Evolutionary conservation across 2,113 vertebrate species (phyloP).

Genomic region (Labeo catla): DNA sequence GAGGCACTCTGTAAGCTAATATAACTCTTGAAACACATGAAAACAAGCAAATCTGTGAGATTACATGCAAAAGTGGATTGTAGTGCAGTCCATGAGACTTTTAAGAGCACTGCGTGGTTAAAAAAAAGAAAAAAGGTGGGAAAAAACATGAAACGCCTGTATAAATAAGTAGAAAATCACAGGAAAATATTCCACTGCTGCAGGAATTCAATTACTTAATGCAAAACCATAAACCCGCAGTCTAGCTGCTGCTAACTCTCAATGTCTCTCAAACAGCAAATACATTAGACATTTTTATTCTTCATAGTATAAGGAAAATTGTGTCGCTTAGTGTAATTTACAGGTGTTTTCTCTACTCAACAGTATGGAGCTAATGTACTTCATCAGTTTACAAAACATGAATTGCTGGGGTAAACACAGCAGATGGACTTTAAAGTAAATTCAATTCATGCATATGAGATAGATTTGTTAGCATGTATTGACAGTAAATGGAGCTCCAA

Average conservation of each 20-base stretch:
- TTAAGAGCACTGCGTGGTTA: neutral
- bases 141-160: neutral
- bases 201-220: constrained; percentile 38
- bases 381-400: neutral
- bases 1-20: constrained; percentile 10
- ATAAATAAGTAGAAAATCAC: constrained; percentile 10
- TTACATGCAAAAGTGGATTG: neutral
- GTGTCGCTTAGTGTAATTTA: neutral
- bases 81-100: neutral
- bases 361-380: neutral
- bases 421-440: constrained; percentile 4
- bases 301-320: neutral
- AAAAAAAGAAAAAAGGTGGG: neutral
- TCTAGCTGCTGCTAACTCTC: constrained; percentile 24
- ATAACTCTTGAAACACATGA: constrained; percentile 13
- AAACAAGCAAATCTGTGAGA: neutral
- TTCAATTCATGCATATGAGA: neutral
- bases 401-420: neutral
- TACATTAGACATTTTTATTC: constrained; percentile 15
- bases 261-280: neutral
- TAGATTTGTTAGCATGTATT: neutral
- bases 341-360: neutral
- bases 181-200: constrained; percentile 1
- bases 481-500: neutral
- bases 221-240: neutral